Evolutionary conservation across 2,888 invertebrate genomes (phyloP), one percentile per base, ranked within the genome.

Genomic region (Lysandra coridon): DNA sequence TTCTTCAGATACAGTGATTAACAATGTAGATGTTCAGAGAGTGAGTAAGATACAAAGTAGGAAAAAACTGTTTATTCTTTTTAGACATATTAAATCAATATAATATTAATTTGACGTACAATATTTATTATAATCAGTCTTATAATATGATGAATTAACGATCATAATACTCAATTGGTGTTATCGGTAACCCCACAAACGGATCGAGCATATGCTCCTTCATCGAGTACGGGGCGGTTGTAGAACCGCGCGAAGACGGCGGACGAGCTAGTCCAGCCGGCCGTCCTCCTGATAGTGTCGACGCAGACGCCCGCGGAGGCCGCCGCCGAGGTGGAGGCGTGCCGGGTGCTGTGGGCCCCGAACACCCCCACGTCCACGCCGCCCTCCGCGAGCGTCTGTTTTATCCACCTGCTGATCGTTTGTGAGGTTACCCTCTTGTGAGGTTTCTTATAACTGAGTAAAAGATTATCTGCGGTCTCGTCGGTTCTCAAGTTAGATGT

Each of bases 241-340:
- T 69, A 73, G 53, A 78, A 73, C 30, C 40, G 30, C 30, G 78
- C 73, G 49, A 73, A 78, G 4, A n/a, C 14, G 64, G 53, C 14
- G 6, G 69, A 78, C 14, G 73, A 73, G 30, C 53, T 69, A n/a
- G 73, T 37, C 78, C 73, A 78, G 7, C 78, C 73, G 44, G 79
- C 76, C 23, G 75, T 76, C 53, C 33, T 79, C 17, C 75, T 62
- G 44, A 75, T 60, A 17, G 30, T 17, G n/a, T 79, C 69, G 4
- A 79, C 30, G 60, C 44, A 37, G 40, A 79, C 79, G 5, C 79
- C 75, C 40, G 17, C 33, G 53, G 37, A 30, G 10, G 79, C 73
- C 1, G 85, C 85, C 12, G 80, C 80, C 1, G 84, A 85, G 7
- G 85, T 84, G 10, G 84, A 73, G 4, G 85, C 83, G 75, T 85